Conservation (phyloP, 1,140 invertebrate species). For the Brachionus calyciflorus region DNA sequence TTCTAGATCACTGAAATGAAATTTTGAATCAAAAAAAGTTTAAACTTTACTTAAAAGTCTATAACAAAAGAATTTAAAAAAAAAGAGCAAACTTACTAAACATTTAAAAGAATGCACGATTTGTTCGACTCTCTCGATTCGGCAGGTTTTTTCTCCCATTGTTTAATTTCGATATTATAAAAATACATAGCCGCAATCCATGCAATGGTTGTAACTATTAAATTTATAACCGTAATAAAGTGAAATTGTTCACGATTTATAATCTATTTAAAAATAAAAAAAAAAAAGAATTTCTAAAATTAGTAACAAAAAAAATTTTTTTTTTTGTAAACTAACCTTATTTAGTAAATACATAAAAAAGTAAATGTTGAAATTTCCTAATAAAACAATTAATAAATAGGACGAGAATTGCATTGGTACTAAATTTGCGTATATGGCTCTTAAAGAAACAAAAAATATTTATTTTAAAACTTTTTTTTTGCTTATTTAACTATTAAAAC, state of each 20-base stretch:
- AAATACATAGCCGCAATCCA: conserved; percentile 15
- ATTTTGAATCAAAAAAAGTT: no score
- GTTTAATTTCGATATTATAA: conserved; percentile 47
- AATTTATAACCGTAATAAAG: conserved; percentile 1
- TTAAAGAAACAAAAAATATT: conserved; percentile 51
- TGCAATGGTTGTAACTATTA: conserved; percentile 25
- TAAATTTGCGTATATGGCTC: conserved; percentile 69
- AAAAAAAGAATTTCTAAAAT: not conserved
- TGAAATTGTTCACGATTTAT: conserved; percentile 38
- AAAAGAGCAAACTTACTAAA: no score
- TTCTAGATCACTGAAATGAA: no score
- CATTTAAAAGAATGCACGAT: conserved; percentile 71
- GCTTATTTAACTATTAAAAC: conserved; percentile 47
- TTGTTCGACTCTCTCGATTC: conserved; percentile 73
- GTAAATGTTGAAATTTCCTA: conserved; percentile 79
- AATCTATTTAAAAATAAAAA: not conserved
- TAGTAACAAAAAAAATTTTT: not conserved
- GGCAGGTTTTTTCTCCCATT: conserved; percentile 65
- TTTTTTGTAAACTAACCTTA: conserved; percentile 67
- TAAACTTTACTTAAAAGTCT: no score
- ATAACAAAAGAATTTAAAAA: no score
- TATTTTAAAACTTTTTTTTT: not conserved
- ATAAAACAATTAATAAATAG: conserved; percentile 75
- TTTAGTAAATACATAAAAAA: conserved; percentile 78
- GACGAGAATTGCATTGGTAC: conserved; percentile 74